Base-by-base conservation (phyloP, 30 jellyfish, hydroid and myxozoan species). In the Pelagia noctiluca region DNA sequence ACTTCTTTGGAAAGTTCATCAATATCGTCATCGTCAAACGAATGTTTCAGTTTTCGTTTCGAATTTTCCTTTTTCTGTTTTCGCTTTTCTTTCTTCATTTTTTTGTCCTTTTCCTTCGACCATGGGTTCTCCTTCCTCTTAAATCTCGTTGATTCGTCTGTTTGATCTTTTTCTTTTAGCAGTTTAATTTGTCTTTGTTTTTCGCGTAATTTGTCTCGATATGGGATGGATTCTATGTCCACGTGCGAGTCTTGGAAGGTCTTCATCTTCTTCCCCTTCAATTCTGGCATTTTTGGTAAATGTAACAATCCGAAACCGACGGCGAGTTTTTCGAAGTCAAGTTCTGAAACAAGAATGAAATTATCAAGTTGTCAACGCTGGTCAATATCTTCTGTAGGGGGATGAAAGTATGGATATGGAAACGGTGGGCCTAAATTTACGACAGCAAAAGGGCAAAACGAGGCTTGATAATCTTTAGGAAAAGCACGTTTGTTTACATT, bases 271-370 rank as follows among this genome's bases (percentile, higher is more conserved):
- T 54, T 81, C 8, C 83, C 85, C 48, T 73, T 78, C 49, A 95
- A 21, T 86, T 95, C 99, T 1, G 99, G 99, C 99, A 95, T 95
- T 53, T 90, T 90, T 10, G 99, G 99, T 52, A 95, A 72, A 12
- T 86, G 96, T 54, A 95, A 79, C 60, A 95, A 64, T 22, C 99
- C 99, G 69, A 90, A 95, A 1, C 96, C 97, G 53, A 42, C 50
- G 28, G 96, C 99, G 18, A 95, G 88, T 82, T 82, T 86, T 12
- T 88, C 93, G 25, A 95, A 33, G 71, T 95, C 89, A 32, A 95
- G 89, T 30, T 89, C 99, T 90, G 37, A 31, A 73, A 75, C 5
- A 32, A 64, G 32, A n/a, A n/a, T n/a, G n/a, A n/a, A n/a, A n/a
- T n/a, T n/a, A n/a, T n/a, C n/a, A n/a, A n/a, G n/a, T n/a, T n/a